phyloP scores from a whole-genome alignment of 1,140 invertebrate species.

The Condylostylus longicornis region DNA sequence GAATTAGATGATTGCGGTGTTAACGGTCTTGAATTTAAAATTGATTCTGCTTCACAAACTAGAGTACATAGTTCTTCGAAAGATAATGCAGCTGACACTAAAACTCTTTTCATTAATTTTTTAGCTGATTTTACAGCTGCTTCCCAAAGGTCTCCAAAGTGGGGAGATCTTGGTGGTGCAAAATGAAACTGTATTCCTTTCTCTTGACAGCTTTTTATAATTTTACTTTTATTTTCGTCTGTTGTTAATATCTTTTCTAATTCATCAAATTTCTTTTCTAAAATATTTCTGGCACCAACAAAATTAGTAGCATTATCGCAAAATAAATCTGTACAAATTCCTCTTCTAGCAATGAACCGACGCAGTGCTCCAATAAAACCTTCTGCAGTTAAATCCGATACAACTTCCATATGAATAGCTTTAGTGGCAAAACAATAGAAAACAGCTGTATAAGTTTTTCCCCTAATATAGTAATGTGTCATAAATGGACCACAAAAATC shows the following conservation, averaged over 20 bases:
- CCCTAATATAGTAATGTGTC: neutral
- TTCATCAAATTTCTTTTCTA: conserved; percentile 1
- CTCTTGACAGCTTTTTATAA: neutral
- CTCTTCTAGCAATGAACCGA: conserved; percentile 17
- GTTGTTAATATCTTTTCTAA: neutral
- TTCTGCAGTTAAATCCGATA: conserved; percentile 14
- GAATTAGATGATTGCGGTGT: conserved; percentile 15
- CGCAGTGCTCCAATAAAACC: conserved; percentile 17
- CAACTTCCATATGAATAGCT: conserved; percentile 21
- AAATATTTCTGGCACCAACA: conserved; percentile 10
- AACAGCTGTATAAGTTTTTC: conserved; percentile 15
- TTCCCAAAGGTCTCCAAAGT: conserved; percentile 22
- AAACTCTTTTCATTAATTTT: conserved; percentile 11
- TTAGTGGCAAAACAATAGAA: conserved; percentile 18
- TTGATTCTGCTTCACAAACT: conserved; percentile 13
- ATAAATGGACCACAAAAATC: conserved; percentile 4
- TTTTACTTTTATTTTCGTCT: no score
- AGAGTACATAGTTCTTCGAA: conserved; percentile 14
- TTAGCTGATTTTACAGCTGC: conserved; percentile 19
- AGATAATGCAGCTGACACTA: conserved; percentile 7
- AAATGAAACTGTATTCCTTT: conserved; percentile 16
- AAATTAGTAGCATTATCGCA: conserved; percentile 25
- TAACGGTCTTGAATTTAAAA: conserved; percentile 15
- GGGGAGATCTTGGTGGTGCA: conserved; percentile 14
- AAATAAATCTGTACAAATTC: conserved; percentile 10